These are phyloP conservation scores for Meiosimyza platycephala DNA, from an alignment of 2,888 invertebrate genomes.

Conservation along the genomic window DNA sequence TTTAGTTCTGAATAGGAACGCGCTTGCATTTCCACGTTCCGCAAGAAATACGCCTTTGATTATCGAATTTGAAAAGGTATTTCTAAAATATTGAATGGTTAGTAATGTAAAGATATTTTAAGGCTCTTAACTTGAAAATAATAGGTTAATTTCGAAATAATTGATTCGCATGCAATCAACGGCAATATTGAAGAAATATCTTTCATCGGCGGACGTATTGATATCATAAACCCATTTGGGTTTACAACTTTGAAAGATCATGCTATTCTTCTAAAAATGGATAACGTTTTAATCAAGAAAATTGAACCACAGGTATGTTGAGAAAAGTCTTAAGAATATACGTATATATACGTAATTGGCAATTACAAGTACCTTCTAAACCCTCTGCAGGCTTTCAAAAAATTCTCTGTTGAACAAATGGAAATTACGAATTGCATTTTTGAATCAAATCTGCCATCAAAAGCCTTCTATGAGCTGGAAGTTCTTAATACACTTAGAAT, in stretches of 20 bases:
- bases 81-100: slow-evolving; percentile 28
- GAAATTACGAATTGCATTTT: slow-evolving; percentile 74
- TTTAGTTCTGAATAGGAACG: slow-evolving; percentile 73
- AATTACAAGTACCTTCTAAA: background rate
- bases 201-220: slow-evolving; percentile 74
- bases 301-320: slow-evolving; percentile 69
- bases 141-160: slow-evolving; percentile 66
- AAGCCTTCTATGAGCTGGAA: slow-evolving; percentile 79
- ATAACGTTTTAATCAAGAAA: slow-evolving; percentile 71
- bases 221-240: slow-evolving; percentile 76
- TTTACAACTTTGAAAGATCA: slow-evolving; percentile 78
- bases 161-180: slow-evolving; percentile 75
- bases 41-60: slow-evolving; percentile 62
- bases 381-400: slow-evolving; percentile 76
- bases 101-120: background rate
- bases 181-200: slow-evolving; percentile 78
- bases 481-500: slow-evolving; percentile 76
- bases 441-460: slow-evolving; percentile 73
- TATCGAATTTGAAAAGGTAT: slow-evolving; percentile 62
- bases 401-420: slow-evolving; percentile 77
- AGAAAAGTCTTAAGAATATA: background rate
- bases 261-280: slow-evolving; percentile 74
- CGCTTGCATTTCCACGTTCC: slow-evolving; percentile 72
- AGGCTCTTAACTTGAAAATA: background rate
- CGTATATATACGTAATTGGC: too few species aligned